These are phyloP conservation scores for Philaenus spumarius DNA, from an alignment of 1,140 invertebrate genomes.

Conservation along the genomic window DNA sequence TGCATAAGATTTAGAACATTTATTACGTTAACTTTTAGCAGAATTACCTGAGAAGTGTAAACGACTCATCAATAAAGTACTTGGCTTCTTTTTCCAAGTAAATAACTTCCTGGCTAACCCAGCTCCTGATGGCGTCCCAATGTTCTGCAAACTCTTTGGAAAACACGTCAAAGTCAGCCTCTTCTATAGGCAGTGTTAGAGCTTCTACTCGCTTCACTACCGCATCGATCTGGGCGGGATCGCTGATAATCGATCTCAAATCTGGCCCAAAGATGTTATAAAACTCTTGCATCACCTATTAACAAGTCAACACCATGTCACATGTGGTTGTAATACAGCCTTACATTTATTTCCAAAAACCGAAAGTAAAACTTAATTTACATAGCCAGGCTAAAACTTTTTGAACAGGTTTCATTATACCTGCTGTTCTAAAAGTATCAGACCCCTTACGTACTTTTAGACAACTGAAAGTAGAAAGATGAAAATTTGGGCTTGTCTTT, in stretches of 20 bases:
- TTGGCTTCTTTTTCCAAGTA: conserved; percentile 74
- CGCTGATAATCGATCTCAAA: conserved; percentile 75
- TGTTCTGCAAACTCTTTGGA: conserved; percentile 63
- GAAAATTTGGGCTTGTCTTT: too few species aligned
- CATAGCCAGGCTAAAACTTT: too few species aligned
- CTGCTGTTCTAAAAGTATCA: too few species aligned
- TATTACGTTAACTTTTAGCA: too few species aligned
- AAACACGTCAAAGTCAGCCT: conserved; percentile 77
- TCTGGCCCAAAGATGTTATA: conserved; percentile 83
- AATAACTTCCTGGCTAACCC: conserved; percentile 65
- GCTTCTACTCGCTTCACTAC: conserved; percentile 64
- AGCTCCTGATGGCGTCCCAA: conserved; percentile 72
- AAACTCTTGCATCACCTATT: conserved; percentile 70
- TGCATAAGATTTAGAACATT: too few species aligned
- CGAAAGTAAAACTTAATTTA: too few species aligned
- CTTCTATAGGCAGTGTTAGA: conserved; percentile 63
- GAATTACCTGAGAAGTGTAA: conserved; percentile 63
- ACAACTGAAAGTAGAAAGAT: too few species aligned
- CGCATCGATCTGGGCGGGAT: conserved; percentile 76
- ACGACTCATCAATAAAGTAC: conserved; percentile 78
- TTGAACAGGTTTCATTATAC: too few species aligned
- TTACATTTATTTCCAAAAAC: too few species aligned
- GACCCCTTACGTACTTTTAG: too few species aligned
- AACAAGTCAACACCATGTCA: conserved; percentile 1
- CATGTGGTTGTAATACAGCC: too few species aligned